Evolutionary conservation across 2,888 invertebrate species (phyloP), one percentile per base, ranked within the genome.

Genomic region (Agrotis segetum): DNA sequence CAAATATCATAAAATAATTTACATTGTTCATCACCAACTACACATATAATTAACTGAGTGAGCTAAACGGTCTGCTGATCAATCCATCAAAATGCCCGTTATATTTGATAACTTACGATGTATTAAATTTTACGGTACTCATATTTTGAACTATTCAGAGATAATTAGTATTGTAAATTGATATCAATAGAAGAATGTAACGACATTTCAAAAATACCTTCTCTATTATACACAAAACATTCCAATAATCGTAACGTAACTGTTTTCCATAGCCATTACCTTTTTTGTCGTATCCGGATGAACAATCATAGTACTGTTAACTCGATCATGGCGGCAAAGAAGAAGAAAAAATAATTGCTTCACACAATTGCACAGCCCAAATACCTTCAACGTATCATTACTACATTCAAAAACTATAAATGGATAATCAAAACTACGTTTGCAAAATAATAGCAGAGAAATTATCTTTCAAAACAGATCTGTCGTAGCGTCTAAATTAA

Each of bases 401-500:
- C 82, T 77, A 77, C 78, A 62, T 59, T 63, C 67, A 75, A 81
- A 47, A 73, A 75, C 73, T 74, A 61, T 70, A 77, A 78, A 63
- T 59, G 60, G 73, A 74, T 82, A 74, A 80, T 84, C 82, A 81
- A 81, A 76, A 73, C 67, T 40, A 62, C 70, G 62, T 74, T 79
- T 71, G 71, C 62, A 72, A 78, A 74, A 81, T 92, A 92, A 93
- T 93, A 89, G 90, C 85, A 85, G 87, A 88, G 89, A 90, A 88
- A 91, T 91, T 89, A 88, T 84, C 81, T 81, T 79, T 79, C 86
- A 83, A 88, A 90, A 88, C 88, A 86, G 88, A 85, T 85, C 84
- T 90, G 90, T 89, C 90, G 88, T 88, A 81, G 78, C 89, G 88
- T 90, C 89, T 89, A 87, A 86, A 92, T 91, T 90, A 92, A 89